Evolutionary conservation across 2,113 vertebrate genomes (phyloP), one percentile per base, ranked within the genome.

Genomic region (Argyrosomus japonicus): DNA sequence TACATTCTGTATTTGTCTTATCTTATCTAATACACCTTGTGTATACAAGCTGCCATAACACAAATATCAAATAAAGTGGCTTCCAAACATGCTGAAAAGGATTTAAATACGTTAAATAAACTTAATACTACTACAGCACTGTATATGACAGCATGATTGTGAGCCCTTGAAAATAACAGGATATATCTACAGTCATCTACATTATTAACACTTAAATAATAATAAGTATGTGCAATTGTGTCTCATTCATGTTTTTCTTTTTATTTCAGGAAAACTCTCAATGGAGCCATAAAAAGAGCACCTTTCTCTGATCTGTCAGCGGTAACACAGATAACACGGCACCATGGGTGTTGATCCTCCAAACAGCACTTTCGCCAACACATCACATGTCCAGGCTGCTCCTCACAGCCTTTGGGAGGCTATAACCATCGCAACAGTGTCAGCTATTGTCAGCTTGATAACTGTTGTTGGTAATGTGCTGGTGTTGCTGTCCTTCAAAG

Each of bases 401-500:
- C 86, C 96, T 19, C 96, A 97, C 72, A 94, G 93, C 67, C 88
- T 99, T 40, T 97, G 96, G 97, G 97, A 99, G 92, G 95, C 97
- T 58, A 96, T 99, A 84, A 93, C 96, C 79, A 98, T 99, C 23
- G 96, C 97, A 3, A 96, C 95, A 0, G 97, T 98, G 81, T 98
- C 97, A 0, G 97, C 97, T 29, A 95, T 98, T 43, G 97, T 98
- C 75, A 99, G 98, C 92, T 93, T 99, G 80, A 95, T 98, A 87
- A 99, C 98, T 27, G 94, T 98, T 18, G 96, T 98, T 75, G 98
- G 98, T 50, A 99, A 99, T n/a, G 94, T 99, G 85, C 94, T 99
- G 83, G 98, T 99, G 62, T 94, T 99, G 96, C 93, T 99, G 84
- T 99, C 98, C 63, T 99, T 99, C 90, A 98, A 99, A 91, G 97